Evolutionary conservation across 2,113 vertebrate genomes (phyloP).

Genomic region (Pituophis catenifer): DNA sequence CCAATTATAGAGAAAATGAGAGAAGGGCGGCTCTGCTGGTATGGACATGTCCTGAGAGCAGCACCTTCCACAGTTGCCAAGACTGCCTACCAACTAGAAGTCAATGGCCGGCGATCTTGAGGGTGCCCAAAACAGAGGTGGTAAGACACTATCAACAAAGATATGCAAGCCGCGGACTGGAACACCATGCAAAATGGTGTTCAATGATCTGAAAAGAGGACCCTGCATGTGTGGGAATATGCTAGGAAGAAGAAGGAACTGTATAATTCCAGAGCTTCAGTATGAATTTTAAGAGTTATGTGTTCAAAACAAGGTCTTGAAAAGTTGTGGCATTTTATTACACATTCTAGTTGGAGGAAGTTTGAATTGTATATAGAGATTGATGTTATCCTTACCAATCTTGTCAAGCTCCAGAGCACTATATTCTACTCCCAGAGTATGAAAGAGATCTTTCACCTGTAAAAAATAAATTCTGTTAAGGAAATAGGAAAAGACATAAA

Average conservation of each 20-base stretch:
- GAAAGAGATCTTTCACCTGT: constrained; percentile 92
- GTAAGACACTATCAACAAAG: too few relatives aligned
- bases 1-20: too few relatives aligned
- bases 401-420: constrained; percentile 85
- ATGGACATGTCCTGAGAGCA: too few relatives aligned
- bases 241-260: neutral
- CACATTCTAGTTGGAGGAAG: neutral
- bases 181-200: too few relatives aligned
- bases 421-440: constrained; percentile 77
- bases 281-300: neutral
- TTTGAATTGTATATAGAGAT: neutral
- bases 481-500: neutral
- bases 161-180: too few relatives aligned
- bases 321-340: neutral
- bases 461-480: constrained; percentile 23
- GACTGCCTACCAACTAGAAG: too few relatives aligned
- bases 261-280: neutral
- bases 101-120: too few relatives aligned
- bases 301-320: neutral
- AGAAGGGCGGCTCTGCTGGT: too few relatives aligned
- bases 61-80: too few relatives aligned
- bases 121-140: too few relatives aligned
- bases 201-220: too few relatives aligned
- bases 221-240: too few relatives aligned
- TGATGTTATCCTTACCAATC: constrained; percentile 75